These are phyloP conservation scores for Colletes latitarsis DNA, from an alignment of 1,140 invertebrate genomes.

Conservation along the genomic window DNA sequence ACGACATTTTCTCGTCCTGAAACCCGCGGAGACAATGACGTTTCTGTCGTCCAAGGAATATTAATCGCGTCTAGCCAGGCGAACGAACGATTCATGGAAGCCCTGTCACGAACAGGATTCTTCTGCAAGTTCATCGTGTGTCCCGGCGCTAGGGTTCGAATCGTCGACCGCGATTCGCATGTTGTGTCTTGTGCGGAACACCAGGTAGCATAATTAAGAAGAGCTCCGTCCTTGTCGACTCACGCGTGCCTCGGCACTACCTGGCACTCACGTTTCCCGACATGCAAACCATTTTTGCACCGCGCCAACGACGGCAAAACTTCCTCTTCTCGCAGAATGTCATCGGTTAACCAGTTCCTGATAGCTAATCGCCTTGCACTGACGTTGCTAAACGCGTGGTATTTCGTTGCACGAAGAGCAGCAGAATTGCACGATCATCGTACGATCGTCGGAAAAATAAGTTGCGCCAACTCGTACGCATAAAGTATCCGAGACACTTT, in stretches of 20 bases:
- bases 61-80: background rate
- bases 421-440: background rate
- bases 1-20: background rate
- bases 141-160: slow-evolving; percentile 20
- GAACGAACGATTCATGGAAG: slow-evolving; percentile 8
- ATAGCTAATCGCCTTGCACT: background rate
- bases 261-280: slow-evolving; percentile 57
- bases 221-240: slow-evolving; percentile 42
- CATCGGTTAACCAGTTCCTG: background rate
- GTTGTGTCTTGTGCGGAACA: slow-evolving; percentile 55
- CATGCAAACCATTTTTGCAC: slow-evolving; percentile 45
- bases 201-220: slow-evolving; percentile 63
- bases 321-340: background rate
- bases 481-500: too few relatives aligned
- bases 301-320: slow-evolving; percentile 1
- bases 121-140: slow-evolving; percentile 51
- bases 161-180: slow-evolving; percentile 47
- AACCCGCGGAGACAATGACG: background rate
- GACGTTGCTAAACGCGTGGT: slow-evolving; percentile 1
- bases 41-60: slow-evolving; percentile 9
- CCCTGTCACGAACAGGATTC: slow-evolving; percentile 36
- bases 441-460: background rate
- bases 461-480: too few relatives aligned
- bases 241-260: slow-evolving; percentile 53
- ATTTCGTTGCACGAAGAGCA: background rate